Conservation (phyloP, 1,140 invertebrate genomes). For the Cydia strobilella region DNA sequence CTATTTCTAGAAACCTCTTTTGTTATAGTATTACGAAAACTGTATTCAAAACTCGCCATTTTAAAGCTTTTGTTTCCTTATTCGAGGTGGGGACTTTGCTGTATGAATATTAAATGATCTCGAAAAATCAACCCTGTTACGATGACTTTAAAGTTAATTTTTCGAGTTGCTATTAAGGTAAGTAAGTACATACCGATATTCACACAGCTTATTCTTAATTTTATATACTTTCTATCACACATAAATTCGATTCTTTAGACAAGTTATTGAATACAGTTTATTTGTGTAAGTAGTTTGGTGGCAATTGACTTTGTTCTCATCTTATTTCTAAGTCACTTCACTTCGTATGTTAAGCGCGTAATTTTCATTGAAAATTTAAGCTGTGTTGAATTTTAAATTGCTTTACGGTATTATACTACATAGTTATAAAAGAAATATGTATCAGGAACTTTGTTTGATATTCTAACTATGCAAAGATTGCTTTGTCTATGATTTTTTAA, state of each 20-base stretch:
- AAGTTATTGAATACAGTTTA: slow-evolving; percentile 22
- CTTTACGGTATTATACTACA: slow-evolving; percentile 1
- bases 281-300: slow-evolving; percentile 23
- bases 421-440: slow-evolving; percentile 8
- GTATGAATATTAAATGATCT: slow-evolving; percentile 6
- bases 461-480: slow-evolving; percentile 22
- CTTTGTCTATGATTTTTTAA: slow-evolving; percentile 24
- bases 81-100: slow-evolving; percentile 20
- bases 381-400: slow-evolving; percentile 7
- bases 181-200: slow-evolving; percentile 16
- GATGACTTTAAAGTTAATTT: background rate
- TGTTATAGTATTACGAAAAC: slow-evolving; percentile 8
- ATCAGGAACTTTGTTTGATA: slow-evolving; percentile 18
- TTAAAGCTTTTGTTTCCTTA: slow-evolving; percentile 27
- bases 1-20: slow-evolving; percentile 22
- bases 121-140: background rate
- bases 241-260: slow-evolving; percentile 16
- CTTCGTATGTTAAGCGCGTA: slow-evolving; percentile 25
- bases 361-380: slow-evolving; percentile 10
- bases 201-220: slow-evolving; percentile 9
- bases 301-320: slow-evolving; percentile 20
- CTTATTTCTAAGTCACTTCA: slow-evolving; percentile 15
- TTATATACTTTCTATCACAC: slow-evolving; percentile 15
- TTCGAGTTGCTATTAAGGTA: background rate
- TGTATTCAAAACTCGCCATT: slow-evolving; percentile 21